Evolutionary conservation across 2,113 vertebrate species (phyloP), one percentile per base, ranked within the genome.

Genomic region (Eubucco bourcierii): DNA sequence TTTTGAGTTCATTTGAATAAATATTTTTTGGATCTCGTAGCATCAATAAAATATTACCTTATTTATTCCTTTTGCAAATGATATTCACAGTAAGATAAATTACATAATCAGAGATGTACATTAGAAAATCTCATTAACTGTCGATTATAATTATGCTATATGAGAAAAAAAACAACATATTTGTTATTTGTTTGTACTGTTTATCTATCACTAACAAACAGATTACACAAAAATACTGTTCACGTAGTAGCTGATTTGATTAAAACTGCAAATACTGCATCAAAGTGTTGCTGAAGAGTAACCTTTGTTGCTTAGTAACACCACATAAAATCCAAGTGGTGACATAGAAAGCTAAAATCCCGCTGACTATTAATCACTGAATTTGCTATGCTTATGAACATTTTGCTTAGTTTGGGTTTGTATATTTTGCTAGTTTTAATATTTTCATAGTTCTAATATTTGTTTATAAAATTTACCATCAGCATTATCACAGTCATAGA

Each of bases 241-340:
- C 84, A 86, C 58, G 94, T 95, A 95, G 63, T 33, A 92, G 77
- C 80, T 94, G 81, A 77, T 93, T 95, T 94, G 72, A 85, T 92
- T 94, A 90, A 96, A 96, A 84, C 75, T 78, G 65, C 55, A 86
- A 93, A 90, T 96, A 81, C 65, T 67, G 50, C 77, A 84, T 94
- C 67, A 80, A 88, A 93, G 65, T 78, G 39, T 73, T 94, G 65
- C 68, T 94, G 84, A 94, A 96, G 78, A 88, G 78, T 94, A 95
- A 93, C 81, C 67, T 96, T 90, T 89, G 91, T 96, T 96, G 96
- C 96, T 95, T 93, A 95, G 91, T 95, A 97, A 96, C 93, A 94
- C 83, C 89, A 87, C 60, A 83, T 59, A 93, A 90, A 94, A 96
- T 80, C 75, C 60, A 75, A 94, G 60, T 44, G 37, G 27, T 93